A percentile compares a stretch with the other conserved stretches of the same genome.
Conservation (phyloP, 2,888 invertebrate genomes). For the Allacma fusca region DNA sequence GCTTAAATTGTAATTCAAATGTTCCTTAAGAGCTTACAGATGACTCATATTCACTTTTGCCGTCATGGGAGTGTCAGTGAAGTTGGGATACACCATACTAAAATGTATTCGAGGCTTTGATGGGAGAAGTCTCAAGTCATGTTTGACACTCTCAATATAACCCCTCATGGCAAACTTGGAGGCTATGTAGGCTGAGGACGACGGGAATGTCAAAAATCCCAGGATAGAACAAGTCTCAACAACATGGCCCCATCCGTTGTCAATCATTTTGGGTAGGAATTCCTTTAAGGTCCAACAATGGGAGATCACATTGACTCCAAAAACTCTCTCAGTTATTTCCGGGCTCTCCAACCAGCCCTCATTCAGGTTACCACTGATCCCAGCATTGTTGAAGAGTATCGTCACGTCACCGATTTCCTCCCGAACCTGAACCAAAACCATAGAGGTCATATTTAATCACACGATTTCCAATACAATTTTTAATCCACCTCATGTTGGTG, state of each 20-base stretch:
- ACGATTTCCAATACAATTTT: no score
- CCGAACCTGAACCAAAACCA: neutral
- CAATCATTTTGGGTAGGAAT: no score
- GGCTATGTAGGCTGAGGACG: constrained; percentile 46
- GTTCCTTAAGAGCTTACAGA: no score
- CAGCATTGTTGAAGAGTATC: constrained; percentile 34
- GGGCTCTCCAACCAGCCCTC: neutral
- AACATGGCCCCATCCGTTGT: constrained; percentile 14
- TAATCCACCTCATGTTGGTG: no score
- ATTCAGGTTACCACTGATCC: neutral
- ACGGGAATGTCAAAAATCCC: neutral
- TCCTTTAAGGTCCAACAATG: constrained; percentile 26
- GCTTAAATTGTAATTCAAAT: no score
- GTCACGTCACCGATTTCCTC: constrained; percentile 24
- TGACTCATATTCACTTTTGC: no score
- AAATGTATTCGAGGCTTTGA: no score
- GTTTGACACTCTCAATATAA: constrained; percentile 26
- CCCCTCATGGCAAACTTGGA: constrained; percentile 41
- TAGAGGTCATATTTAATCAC: no score
- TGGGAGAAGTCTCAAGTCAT: constrained; percentile 17
- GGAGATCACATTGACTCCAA: neutral
- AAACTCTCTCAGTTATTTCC: constrained; percentile 2
- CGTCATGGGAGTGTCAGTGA: no score
- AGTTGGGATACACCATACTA: no score
- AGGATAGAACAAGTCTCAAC: constrained; percentile 22